phyloP scores from a whole-genome alignment of 2,888 invertebrate species.

The Drosophila mulleri region DNA sequence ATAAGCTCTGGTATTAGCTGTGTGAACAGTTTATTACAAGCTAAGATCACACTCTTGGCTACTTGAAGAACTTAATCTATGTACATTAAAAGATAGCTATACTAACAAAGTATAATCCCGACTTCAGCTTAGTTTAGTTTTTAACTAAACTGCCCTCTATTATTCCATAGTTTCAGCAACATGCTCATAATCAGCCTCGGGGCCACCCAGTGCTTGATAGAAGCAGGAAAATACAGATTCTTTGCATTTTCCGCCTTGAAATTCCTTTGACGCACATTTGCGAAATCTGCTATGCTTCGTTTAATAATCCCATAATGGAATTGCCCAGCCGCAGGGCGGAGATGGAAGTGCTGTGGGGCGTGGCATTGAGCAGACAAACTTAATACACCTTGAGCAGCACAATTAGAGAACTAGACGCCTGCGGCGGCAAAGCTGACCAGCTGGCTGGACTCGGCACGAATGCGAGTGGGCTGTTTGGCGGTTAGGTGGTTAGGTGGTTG shows the following conservation, averaged over 20 bases:
- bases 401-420: conserved; percentile 36
- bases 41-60: no score
- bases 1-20: not conserved
- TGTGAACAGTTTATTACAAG: no score
- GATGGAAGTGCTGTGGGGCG: not conserved
- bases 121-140: not conserved
- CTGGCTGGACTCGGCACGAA: conserved; percentile 3
- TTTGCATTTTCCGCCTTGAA: not conserved
- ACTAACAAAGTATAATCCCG: not conserved
- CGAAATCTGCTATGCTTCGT: conserved; percentile 15
- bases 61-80: not conserved
- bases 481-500: not conserved
- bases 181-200: not conserved
- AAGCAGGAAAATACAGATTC: not conserved
- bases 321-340: conserved; percentile 9
- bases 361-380: conserved; percentile 11
- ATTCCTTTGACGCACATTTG: conserved; percentile 9
- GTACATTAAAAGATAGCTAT: not conserved
- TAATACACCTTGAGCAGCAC: conserved; percentile 32
- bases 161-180: not conserved
- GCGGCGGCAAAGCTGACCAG: conserved; percentile 19
- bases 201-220: not conserved
- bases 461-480: conserved; percentile 1
- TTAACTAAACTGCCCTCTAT: not conserved
- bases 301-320: conserved; percentile 35